phyloP scores from a whole-genome alignment of 2,888 invertebrate genomes.

The Nephrotoma guestfalica region DNA sequence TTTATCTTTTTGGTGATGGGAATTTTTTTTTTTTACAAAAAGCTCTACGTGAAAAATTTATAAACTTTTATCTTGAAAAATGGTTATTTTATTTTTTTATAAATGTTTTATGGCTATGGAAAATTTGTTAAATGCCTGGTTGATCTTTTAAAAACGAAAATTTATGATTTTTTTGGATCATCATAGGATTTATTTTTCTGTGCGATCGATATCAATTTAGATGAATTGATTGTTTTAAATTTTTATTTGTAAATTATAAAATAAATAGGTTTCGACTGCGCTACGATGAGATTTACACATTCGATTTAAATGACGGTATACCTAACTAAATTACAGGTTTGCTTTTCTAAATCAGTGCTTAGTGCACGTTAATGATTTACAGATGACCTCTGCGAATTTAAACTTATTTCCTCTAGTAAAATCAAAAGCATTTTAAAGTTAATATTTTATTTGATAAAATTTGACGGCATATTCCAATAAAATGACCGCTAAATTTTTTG shows the following conservation, averaged over 20 bases:
- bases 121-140: neutral
- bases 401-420: too few relatives aligned
- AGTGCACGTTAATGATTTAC: too few relatives aligned
- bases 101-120: neutral
- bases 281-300: neutral
- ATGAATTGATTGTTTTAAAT: neutral
- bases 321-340: too few relatives aligned
- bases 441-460: too few relatives aligned
- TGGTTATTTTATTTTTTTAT: neutral
- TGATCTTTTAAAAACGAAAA: neutral
- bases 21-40: neutral
- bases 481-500: too few relatives aligned
- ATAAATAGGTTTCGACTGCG: neutral
- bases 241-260: neutral
- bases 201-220: neutral
- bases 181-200: neutral
- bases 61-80: neutral
- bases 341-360: too few relatives aligned
- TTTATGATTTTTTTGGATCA: neutral
- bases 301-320: neutral
- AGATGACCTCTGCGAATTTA: too few relatives aligned
- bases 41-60: neutral
- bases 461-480: too few relatives aligned
- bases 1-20: neutral
- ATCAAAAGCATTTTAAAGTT: too few relatives aligned